Conservation (phyloP, 2,113 vertebrate species). For the Xiphophorus hellerii region DNA sequence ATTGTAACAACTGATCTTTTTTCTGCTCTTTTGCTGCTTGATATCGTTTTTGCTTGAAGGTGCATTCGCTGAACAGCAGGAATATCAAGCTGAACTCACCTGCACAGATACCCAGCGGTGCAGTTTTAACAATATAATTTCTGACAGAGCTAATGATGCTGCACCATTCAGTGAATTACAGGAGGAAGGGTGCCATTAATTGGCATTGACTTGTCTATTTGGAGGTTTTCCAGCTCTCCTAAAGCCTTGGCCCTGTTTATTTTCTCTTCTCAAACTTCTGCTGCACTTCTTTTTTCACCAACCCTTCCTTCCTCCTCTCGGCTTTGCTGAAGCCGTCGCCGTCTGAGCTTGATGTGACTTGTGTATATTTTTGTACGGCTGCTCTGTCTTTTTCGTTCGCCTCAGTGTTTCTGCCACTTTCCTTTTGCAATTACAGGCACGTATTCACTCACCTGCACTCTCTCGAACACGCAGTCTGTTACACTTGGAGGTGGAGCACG, state of each 20-base stretch:
- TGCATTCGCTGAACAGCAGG: conserved; percentile 6
- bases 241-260: not conserved
- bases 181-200: not conserved
- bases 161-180: not conserved
- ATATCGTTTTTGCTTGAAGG: conserved; percentile 12
- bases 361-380: conserved; percentile 28
- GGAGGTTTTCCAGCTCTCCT: not conserved
- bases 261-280: not conserved
- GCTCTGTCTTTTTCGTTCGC: conserved; percentile 10
- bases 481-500: conserved; percentile 31
- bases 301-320: not conserved
- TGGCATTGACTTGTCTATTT: conserved; percentile 3
- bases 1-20: not conserved
- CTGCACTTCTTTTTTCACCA: not conserved
- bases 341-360: conserved; percentile 14
- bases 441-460: conserved; percentile 51
- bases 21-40: conserved; percentile 3
- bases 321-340: conserved; percentile 7
- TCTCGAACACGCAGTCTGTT: conserved; percentile 24
- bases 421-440: conserved; percentile 53
- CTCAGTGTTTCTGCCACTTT: conserved; percentile 37
- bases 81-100: conserved; percentile 15
- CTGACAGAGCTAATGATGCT: conserved; percentile 9
- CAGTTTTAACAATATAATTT: conserved; percentile 23
- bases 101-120: conserved; percentile 19